Base-by-base conservation (phyloP, 1,140 invertebrate genomes). In the Trichoplusia ni region DNA sequence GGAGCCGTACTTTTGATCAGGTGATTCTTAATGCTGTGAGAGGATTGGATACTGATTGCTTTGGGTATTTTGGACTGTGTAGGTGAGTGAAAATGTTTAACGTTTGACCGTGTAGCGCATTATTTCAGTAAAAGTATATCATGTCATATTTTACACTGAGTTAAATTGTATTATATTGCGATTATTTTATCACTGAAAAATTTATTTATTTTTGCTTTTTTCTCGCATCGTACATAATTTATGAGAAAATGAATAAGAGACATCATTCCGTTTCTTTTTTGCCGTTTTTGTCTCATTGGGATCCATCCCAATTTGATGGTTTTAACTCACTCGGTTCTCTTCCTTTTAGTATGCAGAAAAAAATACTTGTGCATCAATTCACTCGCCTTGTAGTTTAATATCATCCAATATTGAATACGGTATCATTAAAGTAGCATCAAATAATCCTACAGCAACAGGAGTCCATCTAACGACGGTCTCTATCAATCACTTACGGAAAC, bases 401-500 rank as follows among this genome's bases (percentile, higher is more conserved):
- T n/a, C n/a, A n/a, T n/a, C n/a, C n/a, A n/a, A n/a, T 40, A 18
- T 11, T 18, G 6, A 19, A 11, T 8, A 8, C n/a, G 18, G 6
- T 6, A 18, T 19, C 19, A 27, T 21, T 0, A 35, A 37, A 35
- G n/a, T 4, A 64, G 47, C 23, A 58, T 67, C 64, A 21, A 79
- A 77, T 65, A 1, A 61, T 1, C 3, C 3, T 6, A 47, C 73
- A 53, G 54, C 68, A 79, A 21, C 54, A 8, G 2, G 76, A 79
- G 16, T 42, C n/a, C 16, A 14, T 7, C 6, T 16, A 54, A 21
- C 29, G 67, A 51, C 67, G 74, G 73, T 67, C 85, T 82, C 84
- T 86, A 90, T 90, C 87, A 90, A 90, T 90, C 87, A 90, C 78
- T 90, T 90, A 90, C 71, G 80, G 77, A 86, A 86, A 87, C 77